Evolutionary conservation across 35 echinoderm and acorn worm genomes (phyloP), one percentile per base, ranked within the genome.

Genomic region (Acanthaster planci): DNA sequence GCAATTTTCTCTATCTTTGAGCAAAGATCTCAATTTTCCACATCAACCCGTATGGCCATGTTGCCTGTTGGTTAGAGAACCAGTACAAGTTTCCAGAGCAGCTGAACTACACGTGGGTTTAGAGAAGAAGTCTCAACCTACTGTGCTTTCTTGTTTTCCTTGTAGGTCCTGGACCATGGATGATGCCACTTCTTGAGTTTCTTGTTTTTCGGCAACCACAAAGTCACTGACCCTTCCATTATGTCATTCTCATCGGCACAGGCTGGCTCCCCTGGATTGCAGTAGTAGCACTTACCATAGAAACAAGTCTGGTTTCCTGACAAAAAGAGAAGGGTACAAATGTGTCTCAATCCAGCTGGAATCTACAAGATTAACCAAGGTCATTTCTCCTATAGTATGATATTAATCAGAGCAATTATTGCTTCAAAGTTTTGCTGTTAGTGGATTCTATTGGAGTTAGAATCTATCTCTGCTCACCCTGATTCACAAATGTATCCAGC

Each of bases 231-330:
- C 47, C 96, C 96, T 64, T 99, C 96, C 92, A 99, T 99, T 7
- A 89, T 85, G 64, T 16, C n/a, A 36, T 67, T 59, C 18, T 86
- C 96, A 14, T 99, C 91, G 26, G 76, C 92, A 92, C 96, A 99
- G 0, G 89, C 89, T 47, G 96, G 84, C 10, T 99, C 91, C 8
- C 52, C 39, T 58, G 92, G 88, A 21, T 86, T 93, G 75, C 96
- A 99, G 86, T 94, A 99, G 78, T 94, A 91, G 51, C 96, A 99
- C 85, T 89, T 89, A 44, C 96, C 96, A 76, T 99, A 99, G 75
- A 99, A 99, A 76, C 92, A 99, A 18, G 67, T 91, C 76, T 94
- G 82, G 36, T 78, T 84, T 64, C 88, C 95, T 98, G 84, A 1
- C 79, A 78, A 35, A 77, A 56, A 82, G 0, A 68, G 18, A 35